phyloP scores from a whole-genome alignment of 2,797 vertebrate genomes.

The Cirrhinus mrigala region DNA sequence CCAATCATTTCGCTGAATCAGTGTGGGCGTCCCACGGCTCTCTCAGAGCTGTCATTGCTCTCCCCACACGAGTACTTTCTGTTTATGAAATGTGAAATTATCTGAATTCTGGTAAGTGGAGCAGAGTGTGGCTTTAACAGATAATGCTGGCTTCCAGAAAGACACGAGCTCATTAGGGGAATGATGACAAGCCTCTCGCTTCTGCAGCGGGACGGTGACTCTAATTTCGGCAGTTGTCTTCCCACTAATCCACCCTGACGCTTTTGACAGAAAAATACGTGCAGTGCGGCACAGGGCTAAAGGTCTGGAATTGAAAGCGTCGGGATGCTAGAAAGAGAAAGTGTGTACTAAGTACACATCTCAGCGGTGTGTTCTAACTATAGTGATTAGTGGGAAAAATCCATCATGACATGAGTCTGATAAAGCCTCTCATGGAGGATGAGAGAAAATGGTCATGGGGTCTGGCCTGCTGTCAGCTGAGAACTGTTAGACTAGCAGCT shows the following conservation, averaged over 20 bases:
- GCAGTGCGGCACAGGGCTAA: conserved; percentile 7
- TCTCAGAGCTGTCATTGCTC: conserved; percentile 51
- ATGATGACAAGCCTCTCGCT: conserved; percentile 42
- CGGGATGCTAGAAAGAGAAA: conserved; percentile 8
- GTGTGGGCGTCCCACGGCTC: conserved; percentile 27
- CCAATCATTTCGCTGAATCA: conserved; percentile 50
- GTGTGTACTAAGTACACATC: conserved; percentile 6
- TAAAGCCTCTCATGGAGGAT: conserved; percentile 45
- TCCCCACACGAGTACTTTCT: conserved; percentile 38
- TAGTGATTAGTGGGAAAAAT: conserved; percentile 41
- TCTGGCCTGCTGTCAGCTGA: conserved; percentile 1
- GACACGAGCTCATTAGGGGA: conserved; percentile 54
- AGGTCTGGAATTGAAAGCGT: conserved; percentile 36
- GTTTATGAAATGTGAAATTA: conserved; percentile 52
- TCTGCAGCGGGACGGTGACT: conserved; percentile 33
- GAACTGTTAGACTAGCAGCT: background rate
- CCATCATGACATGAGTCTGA: conserved; percentile 43
- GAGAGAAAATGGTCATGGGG: conserved; percentile 10
- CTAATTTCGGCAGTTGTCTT: conserved; percentile 46
- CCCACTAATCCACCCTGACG: conserved; percentile 52
- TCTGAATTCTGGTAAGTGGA: conserved; percentile 40
- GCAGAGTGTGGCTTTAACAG: conserved; percentile 47
- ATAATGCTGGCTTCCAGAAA: conserved; percentile 51
- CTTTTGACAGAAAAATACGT: conserved; percentile 56
- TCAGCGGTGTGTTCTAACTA: conserved; percentile 19